Evolutionary conservation across 2,797 vertebrate genomes (phyloP).

Genomic region (Siniperca scherzeri): DNA sequence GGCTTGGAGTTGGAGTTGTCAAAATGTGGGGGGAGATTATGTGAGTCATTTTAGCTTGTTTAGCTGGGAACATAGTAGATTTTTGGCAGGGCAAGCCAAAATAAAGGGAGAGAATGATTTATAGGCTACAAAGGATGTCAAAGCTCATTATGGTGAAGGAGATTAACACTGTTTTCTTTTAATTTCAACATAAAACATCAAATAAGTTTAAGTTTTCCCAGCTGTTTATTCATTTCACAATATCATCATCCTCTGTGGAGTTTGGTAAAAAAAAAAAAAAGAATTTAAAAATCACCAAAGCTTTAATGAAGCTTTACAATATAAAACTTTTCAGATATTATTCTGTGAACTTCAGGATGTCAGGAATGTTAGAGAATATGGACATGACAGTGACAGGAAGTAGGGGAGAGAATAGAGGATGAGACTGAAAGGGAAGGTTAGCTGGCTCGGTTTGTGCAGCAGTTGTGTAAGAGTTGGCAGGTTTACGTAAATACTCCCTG

Average conservation of each 20-base stretch:
- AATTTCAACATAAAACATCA: background rate
- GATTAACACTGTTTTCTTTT: background rate
- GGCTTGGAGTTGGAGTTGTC: slow-evolving; percentile 44
- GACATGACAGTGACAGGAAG: slow-evolving; percentile 35
- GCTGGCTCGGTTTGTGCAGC: slow-evolving; percentile 40
- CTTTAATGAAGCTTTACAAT: background rate
- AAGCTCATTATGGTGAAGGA: slow-evolving; percentile 22
- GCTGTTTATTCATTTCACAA: background rate
- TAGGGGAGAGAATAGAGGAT: slow-evolving; percentile 50
- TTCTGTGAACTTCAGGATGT: background rate
- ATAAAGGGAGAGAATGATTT: slow-evolving; percentile 28
- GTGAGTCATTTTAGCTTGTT: slow-evolving; percentile 58
- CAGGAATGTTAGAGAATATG: slow-evolving; percentile 10
- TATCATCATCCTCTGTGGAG: background rate
- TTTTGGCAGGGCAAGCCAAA: slow-evolving; percentile 27
- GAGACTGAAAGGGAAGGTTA: slow-evolving; percentile 43
- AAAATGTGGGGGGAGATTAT: slow-evolving; percentile 52
- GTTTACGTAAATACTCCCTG: slow-evolving; percentile 67
- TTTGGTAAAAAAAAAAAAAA: background rate
- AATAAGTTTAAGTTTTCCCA: background rate
- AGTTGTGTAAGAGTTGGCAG: slow-evolving; percentile 79
- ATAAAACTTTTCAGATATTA: background rate
- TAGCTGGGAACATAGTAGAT: slow-evolving; percentile 27
- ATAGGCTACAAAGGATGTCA: slow-evolving; percentile 37
- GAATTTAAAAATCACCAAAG: background rate